A percentile compares a stretch with the other conserved stretches of the same genome.
These are phyloP conservation scores for Oreochromis niloticus DNA, from an alignment of 2,113 vertebrate species.

Conservation along the genomic window DNA sequence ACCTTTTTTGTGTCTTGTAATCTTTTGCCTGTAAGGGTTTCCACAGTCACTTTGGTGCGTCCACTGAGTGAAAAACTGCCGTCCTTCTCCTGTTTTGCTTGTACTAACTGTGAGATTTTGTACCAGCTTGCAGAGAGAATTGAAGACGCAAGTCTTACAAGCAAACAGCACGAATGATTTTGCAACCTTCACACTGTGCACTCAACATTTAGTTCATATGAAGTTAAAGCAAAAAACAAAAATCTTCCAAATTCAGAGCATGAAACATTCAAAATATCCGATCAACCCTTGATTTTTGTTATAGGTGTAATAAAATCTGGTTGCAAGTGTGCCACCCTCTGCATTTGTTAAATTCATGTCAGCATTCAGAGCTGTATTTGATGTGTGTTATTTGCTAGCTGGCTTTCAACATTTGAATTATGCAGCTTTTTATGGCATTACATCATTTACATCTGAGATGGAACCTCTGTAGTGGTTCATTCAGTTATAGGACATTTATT, in stretches of 20 bases:
- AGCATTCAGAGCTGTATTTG: not conserved
- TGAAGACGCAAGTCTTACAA: not conserved
- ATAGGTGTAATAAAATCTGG: not conserved
- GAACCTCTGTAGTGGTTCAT: not conserved
- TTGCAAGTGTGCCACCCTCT: not conserved
- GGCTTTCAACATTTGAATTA: not conserved
- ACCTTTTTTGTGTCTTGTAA: not conserved
- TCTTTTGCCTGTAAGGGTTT: rapidly evolving
- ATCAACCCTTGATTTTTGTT: not conserved
- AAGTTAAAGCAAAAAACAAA: not conserved
- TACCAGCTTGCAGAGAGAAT: not conserved
- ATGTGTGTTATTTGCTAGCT: not conserved
- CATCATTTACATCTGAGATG: not conserved
- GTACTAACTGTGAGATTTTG: not conserved
- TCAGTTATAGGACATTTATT: not conserved
- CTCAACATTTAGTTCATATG: not conserved
- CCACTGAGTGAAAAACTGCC: not conserved
- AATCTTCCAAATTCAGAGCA: not conserved
- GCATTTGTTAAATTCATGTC: not conserved
- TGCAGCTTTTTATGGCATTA: not conserved
- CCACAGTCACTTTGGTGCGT: not conserved
- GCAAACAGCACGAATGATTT: not conserved
- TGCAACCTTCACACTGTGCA: not conserved
- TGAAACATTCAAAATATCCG: rapidly evolving
- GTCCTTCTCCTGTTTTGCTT: not conserved